Evolutionary conservation across 2,797 vertebrate genomes (phyloP).

Genomic region (Sparus aurata): DNA sequence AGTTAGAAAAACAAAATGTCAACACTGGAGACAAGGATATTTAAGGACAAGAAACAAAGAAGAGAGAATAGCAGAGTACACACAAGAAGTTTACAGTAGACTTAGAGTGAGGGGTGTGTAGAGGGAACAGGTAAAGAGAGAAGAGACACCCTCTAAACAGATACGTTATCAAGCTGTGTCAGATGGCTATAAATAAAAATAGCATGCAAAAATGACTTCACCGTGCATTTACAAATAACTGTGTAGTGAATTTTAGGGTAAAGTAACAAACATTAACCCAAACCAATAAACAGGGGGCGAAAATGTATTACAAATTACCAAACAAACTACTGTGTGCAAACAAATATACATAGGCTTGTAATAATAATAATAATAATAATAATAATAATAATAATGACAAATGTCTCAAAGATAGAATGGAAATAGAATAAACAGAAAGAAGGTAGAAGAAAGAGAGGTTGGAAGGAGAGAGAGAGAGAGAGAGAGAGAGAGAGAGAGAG

Average conservation of each 20-base stretch:
- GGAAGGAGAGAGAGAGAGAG: constrained; percentile 74
- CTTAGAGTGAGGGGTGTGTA: constrained; percentile 57
- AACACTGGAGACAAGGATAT: constrained; percentile 82
- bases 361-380: constrained; percentile 30
- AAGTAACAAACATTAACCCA: constrained; percentile 54
- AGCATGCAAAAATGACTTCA: constrained; percentile 79
- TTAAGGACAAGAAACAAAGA: constrained; percentile 78
- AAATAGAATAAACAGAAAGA: constrained; percentile 84
- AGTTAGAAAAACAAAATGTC: constrained; percentile 65
- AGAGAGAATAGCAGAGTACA: constrained; percentile 84
- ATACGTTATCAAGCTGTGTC: constrained; percentile 67
- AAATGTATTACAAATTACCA: constrained; percentile 37
- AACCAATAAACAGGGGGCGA: constrained; percentile 52
- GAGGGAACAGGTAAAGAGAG: constrained; percentile 63
- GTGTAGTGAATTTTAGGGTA: neutral
- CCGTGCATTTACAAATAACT: constrained; percentile 92
- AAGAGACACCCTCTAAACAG: constrained; percentile 73
- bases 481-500: constrained; percentile 82
- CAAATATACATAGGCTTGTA: constrained; percentile 27
- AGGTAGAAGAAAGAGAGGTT: constrained; percentile 78
- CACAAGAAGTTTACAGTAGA: constrained; percentile 88
- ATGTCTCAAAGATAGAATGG: constrained; percentile 61
- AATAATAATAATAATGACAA: constrained; percentile 54
- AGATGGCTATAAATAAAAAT: constrained; percentile 61
- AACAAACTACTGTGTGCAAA: constrained; percentile 43